These are phyloP conservation scores for Cossypha polioptera DNA, from an alignment of 2,797 vertebrate species.

Conservation along the genomic window DNA sequence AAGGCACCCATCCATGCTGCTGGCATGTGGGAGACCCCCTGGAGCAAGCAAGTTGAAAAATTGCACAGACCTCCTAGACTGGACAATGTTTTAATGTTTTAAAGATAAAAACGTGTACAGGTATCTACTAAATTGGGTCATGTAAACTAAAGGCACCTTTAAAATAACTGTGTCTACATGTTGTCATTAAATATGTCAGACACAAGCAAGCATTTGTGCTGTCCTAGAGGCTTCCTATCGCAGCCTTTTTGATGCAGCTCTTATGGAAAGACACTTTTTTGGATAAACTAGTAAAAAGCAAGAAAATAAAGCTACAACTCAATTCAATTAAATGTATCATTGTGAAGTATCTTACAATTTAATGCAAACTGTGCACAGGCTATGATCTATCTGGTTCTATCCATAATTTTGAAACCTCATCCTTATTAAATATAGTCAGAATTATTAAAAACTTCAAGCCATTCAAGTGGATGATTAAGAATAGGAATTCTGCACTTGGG, in stretches of 20 bases:
- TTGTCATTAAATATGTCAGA: neutral
- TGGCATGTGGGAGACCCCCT: fast-evolving
- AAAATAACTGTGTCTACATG: neutral
- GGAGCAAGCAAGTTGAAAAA: neutral
- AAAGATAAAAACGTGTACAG: neutral
- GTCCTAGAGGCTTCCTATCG: neutral
- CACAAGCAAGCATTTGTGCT: neutral
- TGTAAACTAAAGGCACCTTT: neutral
- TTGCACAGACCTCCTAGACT: neutral
- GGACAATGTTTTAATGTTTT: neutral
- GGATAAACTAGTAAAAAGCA: neutral
- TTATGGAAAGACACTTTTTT: neutral
- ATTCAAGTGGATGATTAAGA: neutral
- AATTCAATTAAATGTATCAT: neutral
- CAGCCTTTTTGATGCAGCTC: neutral
- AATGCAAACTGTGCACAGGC: neutral
- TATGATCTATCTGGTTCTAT: neutral
- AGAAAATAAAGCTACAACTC: neutral
- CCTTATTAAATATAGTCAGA: neutral
- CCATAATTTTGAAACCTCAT: neutral
- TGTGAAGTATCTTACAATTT: neutral
- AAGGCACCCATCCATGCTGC: neutral
- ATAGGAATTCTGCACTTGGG: neutral
- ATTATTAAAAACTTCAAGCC: neutral
- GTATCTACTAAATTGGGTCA: neutral